phyloP scores from a whole-genome alignment of 92 coral and sea anemone species.

The Pocillopora grandis region DNA sequence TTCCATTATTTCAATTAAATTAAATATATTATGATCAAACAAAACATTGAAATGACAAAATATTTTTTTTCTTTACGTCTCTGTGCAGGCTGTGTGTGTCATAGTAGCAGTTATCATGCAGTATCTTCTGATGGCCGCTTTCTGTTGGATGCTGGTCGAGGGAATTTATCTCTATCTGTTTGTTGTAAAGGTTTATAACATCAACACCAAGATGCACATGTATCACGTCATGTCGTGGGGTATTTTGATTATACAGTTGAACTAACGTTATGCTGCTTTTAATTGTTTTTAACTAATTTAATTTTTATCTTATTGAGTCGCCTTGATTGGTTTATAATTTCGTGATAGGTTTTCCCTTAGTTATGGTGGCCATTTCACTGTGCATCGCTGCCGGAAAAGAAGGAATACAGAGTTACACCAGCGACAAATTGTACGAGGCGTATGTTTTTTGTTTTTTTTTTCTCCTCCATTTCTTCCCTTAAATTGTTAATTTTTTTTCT shows the following conservation, averaged over 20 bases:
- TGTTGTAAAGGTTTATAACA: slow-evolving; percentile 18
- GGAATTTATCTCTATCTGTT: slow-evolving; percentile 11
- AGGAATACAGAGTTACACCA: not conserved
- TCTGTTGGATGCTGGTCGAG: slow-evolving; percentile 16
- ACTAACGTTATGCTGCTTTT: not conserved
- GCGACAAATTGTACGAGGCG: no score
- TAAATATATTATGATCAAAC: no score
- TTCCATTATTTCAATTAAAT: not conserved
- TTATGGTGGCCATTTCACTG: not conserved
- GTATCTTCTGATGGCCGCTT: slow-evolving; percentile 2
- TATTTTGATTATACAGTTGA: not conserved
- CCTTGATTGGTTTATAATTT: not conserved
- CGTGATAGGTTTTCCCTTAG: not conserved
- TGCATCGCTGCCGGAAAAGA: slow-evolving; percentile 2
- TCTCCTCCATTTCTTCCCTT: no score
- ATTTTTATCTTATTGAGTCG: not conserved
- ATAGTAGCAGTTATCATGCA: slow-evolving; percentile 7
- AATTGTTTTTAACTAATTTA: not conserved
- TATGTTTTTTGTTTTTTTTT: no score
- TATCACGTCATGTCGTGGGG: not conserved
- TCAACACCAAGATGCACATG: slow-evolving; percentile 2
- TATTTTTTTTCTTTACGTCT: no score
- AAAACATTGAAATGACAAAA: not conserved
- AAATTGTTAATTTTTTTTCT: no score
- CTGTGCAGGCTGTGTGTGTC: not conserved